These are phyloP conservation scores for Hephaestus fuliginosus DNA, from an alignment of 2,797 vertebrate genomes.

Conservation along the genomic window DNA sequence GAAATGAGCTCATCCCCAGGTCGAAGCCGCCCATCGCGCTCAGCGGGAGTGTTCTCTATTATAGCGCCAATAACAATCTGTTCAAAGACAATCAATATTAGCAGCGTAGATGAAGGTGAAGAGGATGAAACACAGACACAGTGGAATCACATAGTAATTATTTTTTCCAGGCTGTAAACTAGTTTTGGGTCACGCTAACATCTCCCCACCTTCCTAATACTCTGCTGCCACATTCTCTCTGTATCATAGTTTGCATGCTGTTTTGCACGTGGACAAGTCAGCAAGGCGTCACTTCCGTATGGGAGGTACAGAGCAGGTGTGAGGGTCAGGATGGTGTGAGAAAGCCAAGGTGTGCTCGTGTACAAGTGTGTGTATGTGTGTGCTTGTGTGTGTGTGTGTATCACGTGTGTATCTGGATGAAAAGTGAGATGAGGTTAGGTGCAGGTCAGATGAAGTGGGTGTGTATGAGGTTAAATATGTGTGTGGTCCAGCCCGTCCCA, in stretches of 20 bases:
- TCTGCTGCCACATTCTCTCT: constrained; percentile 41
- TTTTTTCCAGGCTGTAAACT: constrained; percentile 37
- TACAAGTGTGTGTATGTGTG: constrained; percentile 34
- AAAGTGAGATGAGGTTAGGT: constrained; percentile 54
- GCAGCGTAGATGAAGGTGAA: constrained; percentile 67
- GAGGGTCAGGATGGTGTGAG: constrained; percentile 42
- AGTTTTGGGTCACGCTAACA: constrained; percentile 35
- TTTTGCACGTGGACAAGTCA: constrained; percentile 61
- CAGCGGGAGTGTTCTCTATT: constrained; percentile 98
- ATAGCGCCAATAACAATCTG: constrained; percentile 99
- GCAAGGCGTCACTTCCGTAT: constrained; percentile 73
- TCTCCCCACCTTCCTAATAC: constrained; percentile 34
- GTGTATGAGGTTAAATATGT: constrained; percentile 67
- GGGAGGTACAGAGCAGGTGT: constrained; percentile 70
- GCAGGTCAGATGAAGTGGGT: constrained; percentile 44
- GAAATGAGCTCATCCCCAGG: constrained; percentile 98
- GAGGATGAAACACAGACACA: constrained; percentile 35
- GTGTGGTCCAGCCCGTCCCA: constrained; percentile 87
- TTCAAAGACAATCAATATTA: constrained; percentile 80
- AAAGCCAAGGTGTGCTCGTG: constrained; percentile 27
- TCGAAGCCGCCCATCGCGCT: constrained; percentile 95
- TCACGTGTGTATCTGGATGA: constrained; percentile 20
- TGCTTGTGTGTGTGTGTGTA: constrained; percentile 24
- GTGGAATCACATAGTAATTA: constrained; percentile 30
- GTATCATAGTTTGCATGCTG: constrained; percentile 57